A percentile compares a stretch with the other conserved stretches of the same genome.
Evolutionary conservation across 2,888 invertebrate species (phyloP).

Genomic region (Actias luna): DNA sequence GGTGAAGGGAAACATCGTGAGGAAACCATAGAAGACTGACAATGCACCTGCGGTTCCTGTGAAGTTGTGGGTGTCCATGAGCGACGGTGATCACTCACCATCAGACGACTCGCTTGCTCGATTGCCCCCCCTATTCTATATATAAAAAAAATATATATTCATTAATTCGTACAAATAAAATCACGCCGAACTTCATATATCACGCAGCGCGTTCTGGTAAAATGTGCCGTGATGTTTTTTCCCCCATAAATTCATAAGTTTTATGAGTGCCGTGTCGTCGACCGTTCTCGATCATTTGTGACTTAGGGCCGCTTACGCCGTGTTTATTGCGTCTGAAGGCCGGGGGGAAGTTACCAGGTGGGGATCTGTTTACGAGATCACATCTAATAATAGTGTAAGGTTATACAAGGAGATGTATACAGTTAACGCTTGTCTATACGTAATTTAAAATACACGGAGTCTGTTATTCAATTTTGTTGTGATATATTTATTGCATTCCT

Average conservation of each 20-base stretch:
- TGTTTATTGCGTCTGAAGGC: constrained; percentile 39
- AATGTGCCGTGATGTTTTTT: constrained; percentile 44
- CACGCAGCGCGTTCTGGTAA: not conserved
- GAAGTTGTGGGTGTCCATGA: too few relatives aligned
- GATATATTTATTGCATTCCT: too few relatives aligned
- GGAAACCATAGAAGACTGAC: too few relatives aligned
- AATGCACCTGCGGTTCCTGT: too few relatives aligned
- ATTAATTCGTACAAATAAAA: not conserved
- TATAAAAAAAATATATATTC: too few relatives aligned
- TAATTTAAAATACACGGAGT: too few relatives aligned
- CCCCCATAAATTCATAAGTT: constrained; percentile 63
- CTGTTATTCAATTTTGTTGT: too few relatives aligned
- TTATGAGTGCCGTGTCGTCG: constrained; percentile 41
- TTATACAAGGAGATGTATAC: not conserved
- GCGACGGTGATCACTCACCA: too few relatives aligned
- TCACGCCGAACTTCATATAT: not conserved
- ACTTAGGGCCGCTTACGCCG: constrained; percentile 47
- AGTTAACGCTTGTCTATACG: not conserved
- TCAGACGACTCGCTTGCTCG: too few relatives aligned
- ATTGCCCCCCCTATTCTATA: too few relatives aligned
- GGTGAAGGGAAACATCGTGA: too few relatives aligned
- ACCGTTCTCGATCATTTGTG: constrained; percentile 45
- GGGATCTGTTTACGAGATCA: not conserved
- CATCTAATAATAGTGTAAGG: not conserved
- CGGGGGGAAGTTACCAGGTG: constrained; percentile 13